These are phyloP conservation scores for Ceriagrion tenellum DNA, from an alignment of 2,888 invertebrate genomes.

Conservation along the genomic window DNA sequence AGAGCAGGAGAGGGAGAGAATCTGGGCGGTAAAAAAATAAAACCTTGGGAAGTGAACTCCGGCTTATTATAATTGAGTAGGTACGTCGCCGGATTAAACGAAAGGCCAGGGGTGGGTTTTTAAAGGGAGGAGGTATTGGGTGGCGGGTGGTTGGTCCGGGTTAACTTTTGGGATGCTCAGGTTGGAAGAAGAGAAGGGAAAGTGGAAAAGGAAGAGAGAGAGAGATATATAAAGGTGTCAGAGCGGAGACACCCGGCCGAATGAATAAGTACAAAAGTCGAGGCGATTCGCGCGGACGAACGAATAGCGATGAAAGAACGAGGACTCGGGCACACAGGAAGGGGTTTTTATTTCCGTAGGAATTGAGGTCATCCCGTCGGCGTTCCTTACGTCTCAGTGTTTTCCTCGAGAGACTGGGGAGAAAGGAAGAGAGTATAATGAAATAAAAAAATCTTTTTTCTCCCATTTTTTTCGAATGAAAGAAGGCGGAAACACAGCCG, in stretches of 20 bases:
- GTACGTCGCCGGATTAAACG: neutral
- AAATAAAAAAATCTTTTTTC: neutral
- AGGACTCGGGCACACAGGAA: neutral
- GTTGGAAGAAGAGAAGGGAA: neutral
- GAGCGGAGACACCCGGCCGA: neutral
- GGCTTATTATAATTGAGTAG: slow-evolving; percentile 22
- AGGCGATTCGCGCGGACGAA: neutral
- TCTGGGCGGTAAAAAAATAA: neutral
- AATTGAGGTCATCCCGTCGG: neutral
- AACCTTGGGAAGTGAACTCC: slow-evolving; percentile 14
- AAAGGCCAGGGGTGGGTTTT: neutral
- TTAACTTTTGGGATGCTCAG: neutral
- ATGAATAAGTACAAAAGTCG: neutral
- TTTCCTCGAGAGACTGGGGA: neutral
- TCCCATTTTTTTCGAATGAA: neutral
- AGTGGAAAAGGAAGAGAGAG: neutral
- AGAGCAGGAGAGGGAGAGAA: neutral
- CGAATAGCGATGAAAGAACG: neutral
- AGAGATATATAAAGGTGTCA: neutral
- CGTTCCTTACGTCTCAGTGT: neutral
- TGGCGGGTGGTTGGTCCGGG: neutral
- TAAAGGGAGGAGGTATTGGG: neutral
- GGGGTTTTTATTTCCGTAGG: slow-evolving; percentile 10
- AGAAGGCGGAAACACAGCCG: neutral
- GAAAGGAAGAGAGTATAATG: neutral